phyloP scores from a whole-genome alignment of 53 echinoderm and acorn worm species.

The Zoroaster sp. region DNA sequence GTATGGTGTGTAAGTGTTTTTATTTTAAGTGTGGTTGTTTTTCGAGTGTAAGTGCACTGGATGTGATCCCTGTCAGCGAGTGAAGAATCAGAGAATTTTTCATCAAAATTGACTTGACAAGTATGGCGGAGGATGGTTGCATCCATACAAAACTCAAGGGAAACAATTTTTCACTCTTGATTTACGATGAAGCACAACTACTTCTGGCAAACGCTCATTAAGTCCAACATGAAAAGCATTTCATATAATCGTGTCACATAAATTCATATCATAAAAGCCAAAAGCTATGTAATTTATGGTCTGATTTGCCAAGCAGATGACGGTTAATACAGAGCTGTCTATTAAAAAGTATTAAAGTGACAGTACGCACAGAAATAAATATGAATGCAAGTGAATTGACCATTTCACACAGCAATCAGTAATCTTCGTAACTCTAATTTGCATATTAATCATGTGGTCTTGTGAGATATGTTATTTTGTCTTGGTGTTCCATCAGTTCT shows the following conservation, averaged over 20 bases:
- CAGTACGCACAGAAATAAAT: no score
- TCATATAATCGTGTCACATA: slow-evolving; percentile 9
- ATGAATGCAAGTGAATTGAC: no score
- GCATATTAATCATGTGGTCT: no score
- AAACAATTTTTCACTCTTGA: neutral
- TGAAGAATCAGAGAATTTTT: neutral
- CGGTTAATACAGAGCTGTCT: neutral
- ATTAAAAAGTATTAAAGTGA: neutral
- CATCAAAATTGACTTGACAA: neutral
- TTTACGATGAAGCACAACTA: slow-evolving; percentile 6
- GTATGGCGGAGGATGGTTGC: neutral
- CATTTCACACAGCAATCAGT: no score
- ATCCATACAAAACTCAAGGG: neutral
- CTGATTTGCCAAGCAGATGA: neutral
- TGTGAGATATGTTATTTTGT: no score
- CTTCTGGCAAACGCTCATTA: neutral
- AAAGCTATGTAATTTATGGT: slow-evolving; percentile 10
- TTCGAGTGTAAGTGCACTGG: neutral
- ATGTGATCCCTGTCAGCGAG: neutral
- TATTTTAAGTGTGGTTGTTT: neutral
- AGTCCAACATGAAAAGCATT: neutral
- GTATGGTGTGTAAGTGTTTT: neutral
- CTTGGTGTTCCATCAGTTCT: no score
- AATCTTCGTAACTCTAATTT: no score
- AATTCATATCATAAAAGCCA: slow-evolving; percentile 32